Base-by-base conservation (phyloP, 2,888 invertebrate species). In the Pyrgus malvae region DNA sequence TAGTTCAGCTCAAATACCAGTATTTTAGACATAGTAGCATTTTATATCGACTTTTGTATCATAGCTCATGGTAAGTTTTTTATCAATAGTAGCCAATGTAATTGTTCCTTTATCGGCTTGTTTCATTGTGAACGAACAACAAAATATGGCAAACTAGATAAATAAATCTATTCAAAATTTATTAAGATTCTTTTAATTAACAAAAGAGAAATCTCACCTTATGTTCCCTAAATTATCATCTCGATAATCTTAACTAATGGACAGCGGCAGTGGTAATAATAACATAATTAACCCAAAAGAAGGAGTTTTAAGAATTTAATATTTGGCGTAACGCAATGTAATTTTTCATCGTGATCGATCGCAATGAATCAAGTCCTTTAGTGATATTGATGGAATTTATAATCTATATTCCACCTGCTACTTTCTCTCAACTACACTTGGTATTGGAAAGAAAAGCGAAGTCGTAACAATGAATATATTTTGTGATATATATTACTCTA, bases 401-500 rank as follows among this genome's bases (percentile, higher is more conserved):
- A 16, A 14, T 14, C 12, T 33, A 3, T 17, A 17, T 7, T 29
- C 3, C 35, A 42, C 41, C 37, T 51, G 25, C 23, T 45, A 37
- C 16, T 35, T 53, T 45, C 9, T 45, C 11, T 50, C n/a, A 31
- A 40, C 14, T 29, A 35, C 23, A 21, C 55, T 42, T 51, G 86
- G 82, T 79, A 83, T 85, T 84, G 85, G 81, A 86, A 86, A 84
- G 83, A 80, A 78, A 80, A 68, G 73, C 67, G 70, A 74, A 62
- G 76, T 80, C 78, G 74, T 78, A 80, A 82, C 84, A 83, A 85
- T 87, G 83, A 86, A 89, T 89, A 87, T 89, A 90, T 90, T 90
- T 90, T 90, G 87, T 89, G 88, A 89, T 89, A 87, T 87, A 81
- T 85, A 84, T 84, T 76, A 85, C 80, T 85, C 76, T 88, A 83